Conservation (phyloP, 2,113 vertebrate genomes). For the Atlantisia rogersi region DNA sequence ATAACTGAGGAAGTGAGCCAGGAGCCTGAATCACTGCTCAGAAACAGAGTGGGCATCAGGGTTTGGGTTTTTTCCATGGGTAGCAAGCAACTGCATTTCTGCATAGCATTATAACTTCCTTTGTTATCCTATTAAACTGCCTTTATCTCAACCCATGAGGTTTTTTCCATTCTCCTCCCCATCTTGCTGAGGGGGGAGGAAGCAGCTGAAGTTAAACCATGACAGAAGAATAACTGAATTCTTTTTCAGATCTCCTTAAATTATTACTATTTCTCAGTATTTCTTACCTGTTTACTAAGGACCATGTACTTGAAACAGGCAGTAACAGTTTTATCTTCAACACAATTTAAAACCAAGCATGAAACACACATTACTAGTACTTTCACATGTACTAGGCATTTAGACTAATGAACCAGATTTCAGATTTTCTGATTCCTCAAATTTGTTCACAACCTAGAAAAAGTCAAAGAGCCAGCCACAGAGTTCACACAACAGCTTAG, state of each 20-base stretch:
- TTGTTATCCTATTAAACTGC: too few relatives aligned
- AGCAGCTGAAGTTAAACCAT: too few relatives aligned
- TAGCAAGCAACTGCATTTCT: too few relatives aligned
- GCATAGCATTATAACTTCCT: too few relatives aligned
- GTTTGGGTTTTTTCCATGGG: too few relatives aligned
- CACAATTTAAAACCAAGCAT: neutral
- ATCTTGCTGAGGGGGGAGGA: too few relatives aligned
- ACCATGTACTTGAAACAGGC: neutral
- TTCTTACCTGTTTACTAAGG: neutral
- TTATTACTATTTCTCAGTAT: neutral
- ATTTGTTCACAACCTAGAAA: neutral
- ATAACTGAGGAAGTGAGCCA: too few relatives aligned
- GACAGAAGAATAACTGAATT: neutral
- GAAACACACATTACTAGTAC: neutral
- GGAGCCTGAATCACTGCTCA: too few relatives aligned
- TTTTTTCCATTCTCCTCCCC: too few relatives aligned
- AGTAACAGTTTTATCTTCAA: neutral
- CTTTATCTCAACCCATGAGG: too few relatives aligned
- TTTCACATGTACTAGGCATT: neutral
- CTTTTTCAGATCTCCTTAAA: neutral
- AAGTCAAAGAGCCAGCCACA: neutral
- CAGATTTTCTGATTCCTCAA: neutral
- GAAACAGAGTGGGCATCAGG: too few relatives aligned
- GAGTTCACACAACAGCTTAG: neutral
- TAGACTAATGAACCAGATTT: neutral